Percentiles rank a stretch among this genome's conserved stretches.
These are phyloP conservation scores for Ptilodon capucinus DNA, from an alignment of 2,888 invertebrate genomes.

Conservation along the genomic window DNA sequence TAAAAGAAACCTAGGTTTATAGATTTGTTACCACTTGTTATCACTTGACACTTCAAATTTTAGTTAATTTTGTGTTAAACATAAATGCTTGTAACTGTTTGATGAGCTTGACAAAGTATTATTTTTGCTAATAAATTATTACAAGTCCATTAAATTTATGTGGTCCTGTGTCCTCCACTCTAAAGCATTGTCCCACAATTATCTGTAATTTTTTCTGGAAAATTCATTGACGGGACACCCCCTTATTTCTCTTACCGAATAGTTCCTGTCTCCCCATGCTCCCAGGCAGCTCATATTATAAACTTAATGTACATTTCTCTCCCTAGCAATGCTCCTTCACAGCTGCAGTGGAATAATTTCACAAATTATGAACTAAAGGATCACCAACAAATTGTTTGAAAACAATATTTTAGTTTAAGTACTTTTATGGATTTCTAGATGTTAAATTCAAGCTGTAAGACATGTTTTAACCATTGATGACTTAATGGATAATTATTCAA, in stretches of 20 bases:
- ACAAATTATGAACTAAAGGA: slow-evolving; percentile 60
- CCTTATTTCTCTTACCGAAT: slow-evolving; percentile 77
- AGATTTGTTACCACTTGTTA: too few species aligned
- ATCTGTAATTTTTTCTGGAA: slow-evolving; percentile 61
- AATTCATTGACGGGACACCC: slow-evolving; percentile 72
- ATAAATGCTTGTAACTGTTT: too few species aligned
- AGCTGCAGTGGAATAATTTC: slow-evolving; percentile 81
- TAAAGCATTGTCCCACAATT: slow-evolving; percentile 22
- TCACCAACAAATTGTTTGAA: slow-evolving; percentile 60
- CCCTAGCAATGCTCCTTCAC: slow-evolving; percentile 70
- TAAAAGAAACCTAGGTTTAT: too few species aligned
- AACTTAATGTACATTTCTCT: slow-evolving; percentile 67
- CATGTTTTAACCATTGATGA: slow-evolving; percentile 83
- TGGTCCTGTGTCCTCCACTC: slow-evolving; percentile 27
- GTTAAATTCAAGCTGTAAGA: slow-evolving; percentile 72
- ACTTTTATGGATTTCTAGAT: slow-evolving; percentile 60
- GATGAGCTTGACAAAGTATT: too few species aligned
- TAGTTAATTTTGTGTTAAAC: too few species aligned
- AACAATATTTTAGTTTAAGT: slow-evolving; percentile 53
- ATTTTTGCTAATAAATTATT: neutral
- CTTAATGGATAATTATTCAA: slow-evolving; percentile 77
- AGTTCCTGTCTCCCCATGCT: slow-evolving; percentile 47
- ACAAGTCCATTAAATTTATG: slow-evolving; percentile 10
- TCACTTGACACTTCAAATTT: too few species aligned
- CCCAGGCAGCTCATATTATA: slow-evolving; percentile 39